A percentile compares a stretch with the other conserved stretches of the same genome.
Conservation (phyloP, 1,140 invertebrate species). For the Coenobita brevimanus region DNA sequence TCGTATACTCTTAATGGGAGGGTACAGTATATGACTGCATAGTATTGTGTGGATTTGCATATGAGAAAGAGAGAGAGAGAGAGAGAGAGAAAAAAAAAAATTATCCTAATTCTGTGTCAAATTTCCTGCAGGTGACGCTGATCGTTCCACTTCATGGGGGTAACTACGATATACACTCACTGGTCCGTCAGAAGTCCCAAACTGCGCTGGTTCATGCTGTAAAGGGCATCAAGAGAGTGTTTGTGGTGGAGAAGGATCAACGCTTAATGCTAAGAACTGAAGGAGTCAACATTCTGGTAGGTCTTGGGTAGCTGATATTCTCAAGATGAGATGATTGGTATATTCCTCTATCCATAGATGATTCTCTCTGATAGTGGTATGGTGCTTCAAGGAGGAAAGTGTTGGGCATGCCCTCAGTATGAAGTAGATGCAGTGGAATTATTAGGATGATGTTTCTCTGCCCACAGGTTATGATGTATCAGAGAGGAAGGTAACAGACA, state of each 20-base stretch:
- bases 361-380: neutral
- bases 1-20: too few relatives aligned
- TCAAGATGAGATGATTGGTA: neutral
- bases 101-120: too few relatives aligned
- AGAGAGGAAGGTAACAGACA: too few relatives aligned
- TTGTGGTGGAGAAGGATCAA: constrained; percentile 76
- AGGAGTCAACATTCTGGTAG: constrained; percentile 91
- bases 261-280: constrained; percentile 89
- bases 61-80: too few relatives aligned
- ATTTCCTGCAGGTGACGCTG: constrained; percentile 41
- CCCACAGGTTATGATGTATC: too few relatives aligned
- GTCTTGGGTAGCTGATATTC: constrained; percentile 60
- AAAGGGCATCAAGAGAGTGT: constrained; percentile 86
- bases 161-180: constrained; percentile 83
- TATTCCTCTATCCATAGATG: neutral
- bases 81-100: too few relatives aligned
- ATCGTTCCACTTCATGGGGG: constrained; percentile 56
- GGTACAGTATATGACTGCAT: too few relatives aligned
- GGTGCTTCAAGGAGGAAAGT: neutral
- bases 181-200: constrained; percentile 83
- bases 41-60: too few relatives aligned
- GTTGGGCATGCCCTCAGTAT: too few relatives aligned
- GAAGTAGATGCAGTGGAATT: too few relatives aligned
- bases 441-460: too few relatives aligned
- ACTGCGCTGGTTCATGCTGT: constrained; percentile 87